Base-by-base conservation (phyloP, 2,888 invertebrate species). In the Sinodicranocentrus sp. region DNA sequence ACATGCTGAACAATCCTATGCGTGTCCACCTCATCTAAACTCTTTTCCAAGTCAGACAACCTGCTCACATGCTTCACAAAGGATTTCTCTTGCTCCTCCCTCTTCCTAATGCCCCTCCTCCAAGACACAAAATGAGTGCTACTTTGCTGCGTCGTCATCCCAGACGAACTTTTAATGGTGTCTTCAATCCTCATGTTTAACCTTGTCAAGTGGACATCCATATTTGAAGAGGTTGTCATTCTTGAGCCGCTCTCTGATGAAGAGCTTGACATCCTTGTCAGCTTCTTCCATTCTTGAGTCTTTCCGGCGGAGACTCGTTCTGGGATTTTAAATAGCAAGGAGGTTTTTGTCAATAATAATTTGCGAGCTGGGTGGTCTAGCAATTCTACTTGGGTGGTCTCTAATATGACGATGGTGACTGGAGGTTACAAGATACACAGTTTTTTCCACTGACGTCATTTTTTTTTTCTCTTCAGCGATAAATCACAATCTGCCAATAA, bases 161-260 rank as follows among this genome's bases (percentile, higher is more conserved):
- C 43, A 5, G 13, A 10, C 28, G 19, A 65, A 19, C 52, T 65
- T 25, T 39, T 48, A 26, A 75, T 13, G 13, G 48, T 19, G 65
- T 75, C 65, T 8, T 63, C 63, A 63, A 75, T 65, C 52, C 75
- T 63, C 26, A 75, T 15, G 25, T 75, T 75, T 33, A 75, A n/a
- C n/a, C 75, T n/a, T 44, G 63, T 65, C 19, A 75, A n/a, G 33
- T 75, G 52, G 1, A 75, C 75, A 28, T 75, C 75, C 75, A 75
- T 65, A 8, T 44, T 48, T 2, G 54, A 28, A 0, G 57, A 21
- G 0, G n/a, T 23, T 10, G 10, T 13, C 8, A 6, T 52, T 5
- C 8, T 48, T 19, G 10, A 13, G 0, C 70, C 70, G 68, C 43
- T 65, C 21, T 10, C 39, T 13, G 48, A 48, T 15, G 48, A 10